Conservation (phyloP, 1,140 invertebrate genomes). For the Lysiphlebus fabarum region DNA sequence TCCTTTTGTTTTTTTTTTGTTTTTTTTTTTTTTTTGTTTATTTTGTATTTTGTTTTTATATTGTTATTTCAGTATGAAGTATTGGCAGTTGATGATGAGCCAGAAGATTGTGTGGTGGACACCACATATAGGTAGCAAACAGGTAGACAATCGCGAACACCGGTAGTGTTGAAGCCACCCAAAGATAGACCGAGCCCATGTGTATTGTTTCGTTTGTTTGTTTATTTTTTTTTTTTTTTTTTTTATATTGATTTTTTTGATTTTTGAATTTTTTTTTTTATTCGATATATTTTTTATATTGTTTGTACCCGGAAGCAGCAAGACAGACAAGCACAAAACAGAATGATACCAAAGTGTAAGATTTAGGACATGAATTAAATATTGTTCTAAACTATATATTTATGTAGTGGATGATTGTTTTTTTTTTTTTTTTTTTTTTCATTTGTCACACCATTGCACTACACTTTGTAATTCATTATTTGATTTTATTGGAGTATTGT, state of each 20-base stretch:
- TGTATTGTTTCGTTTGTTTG: constrained; percentile 24
- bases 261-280: neutral
- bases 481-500: neutral
- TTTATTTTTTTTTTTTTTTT: constrained; percentile 1
- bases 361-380: constrained; percentile 45
- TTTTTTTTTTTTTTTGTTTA: no score
- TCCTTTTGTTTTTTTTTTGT: constrained; percentile 64
- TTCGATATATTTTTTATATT: constrained; percentile 33
- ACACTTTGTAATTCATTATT: constrained; percentile 13
- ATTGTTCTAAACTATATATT: constrained; percentile 23
- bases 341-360: constrained; percentile 56
- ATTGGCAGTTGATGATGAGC: constrained; percentile 32
- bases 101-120: constrained; percentile 29
- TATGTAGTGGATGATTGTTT: constrained; percentile 17
- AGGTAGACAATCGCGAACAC: constrained; percentile 27
- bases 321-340: constrained; percentile 47
- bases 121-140: constrained; percentile 36
- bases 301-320: constrained; percentile 50
- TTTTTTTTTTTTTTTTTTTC: constrained; percentile 5
- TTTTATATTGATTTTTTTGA: neutral
- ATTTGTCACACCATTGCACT: constrained; percentile 19
- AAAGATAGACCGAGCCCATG: constrained; percentile 41
- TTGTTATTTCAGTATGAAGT: no score
- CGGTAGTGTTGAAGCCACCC: constrained; percentile 27
- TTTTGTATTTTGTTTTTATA: neutral